Evolutionary conservation across 1,140 invertebrate genomes (phyloP), one percentile per base, ranked within the genome.

Genomic region (Thaumatotibia leucotreta): DNA sequence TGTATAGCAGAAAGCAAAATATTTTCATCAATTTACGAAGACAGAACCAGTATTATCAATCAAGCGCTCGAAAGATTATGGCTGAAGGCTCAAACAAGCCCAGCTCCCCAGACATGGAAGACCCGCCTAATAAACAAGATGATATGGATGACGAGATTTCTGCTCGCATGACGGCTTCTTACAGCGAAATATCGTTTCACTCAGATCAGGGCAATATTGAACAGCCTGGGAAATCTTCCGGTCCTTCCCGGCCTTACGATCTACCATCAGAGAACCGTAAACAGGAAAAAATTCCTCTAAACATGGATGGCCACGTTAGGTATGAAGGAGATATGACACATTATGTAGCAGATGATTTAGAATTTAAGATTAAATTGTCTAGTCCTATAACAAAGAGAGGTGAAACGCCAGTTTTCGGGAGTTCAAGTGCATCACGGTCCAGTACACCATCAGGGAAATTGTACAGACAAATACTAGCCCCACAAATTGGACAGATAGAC

Each of bases 271-370:
- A 88, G 68, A 89, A 84, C 61, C 72, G 85, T 17, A 87, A 83
- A 73, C 79, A 86, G 65, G 91, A 92, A 14, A 89, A 89, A 69
- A 71, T 81, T 75, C 95, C 89, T 45, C 93, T 93, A 77, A 94
- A 93, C 91, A 89, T 96, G n/a, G 95, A 96, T 82, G 97, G 97
- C 0, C 95, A 95, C 27, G 94, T 98, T 1, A 94, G 94, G 65
- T 94, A 96, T 69, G 96, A 97, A 73, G 97, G 97, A 0, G 96
- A 97, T 66, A 96, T 98, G 95, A 96, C 97, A 4, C 94, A 97
- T 71, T 99, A 97, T 93, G 96, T 99, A 5, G 96, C 97, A 8
- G 96, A 98, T 91, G 96, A 98, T 91, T 92, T 99, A 75, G 96
- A 97, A 79, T 91, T 88, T 71, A 96, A 96, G 84, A 96, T 96